A percentile compares a stretch with the other conserved stretches of the same genome.
phyloP scores from a whole-genome alignment of 2,888 invertebrate species.

The Zhengitettix transpicula region DNA sequence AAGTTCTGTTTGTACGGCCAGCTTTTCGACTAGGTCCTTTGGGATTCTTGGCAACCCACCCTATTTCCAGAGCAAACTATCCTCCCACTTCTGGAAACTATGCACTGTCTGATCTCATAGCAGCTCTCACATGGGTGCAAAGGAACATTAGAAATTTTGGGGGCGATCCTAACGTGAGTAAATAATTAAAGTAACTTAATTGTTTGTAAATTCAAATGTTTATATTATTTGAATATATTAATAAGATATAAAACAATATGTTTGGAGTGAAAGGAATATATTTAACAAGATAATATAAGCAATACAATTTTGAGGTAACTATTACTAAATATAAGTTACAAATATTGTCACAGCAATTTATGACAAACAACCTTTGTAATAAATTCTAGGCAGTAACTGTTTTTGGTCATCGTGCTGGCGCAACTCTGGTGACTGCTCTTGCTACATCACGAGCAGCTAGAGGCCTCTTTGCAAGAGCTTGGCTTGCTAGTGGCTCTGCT shows the following conservation, averaged over 20 bases:
- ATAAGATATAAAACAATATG: too few relatives aligned
- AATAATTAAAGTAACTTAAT: neutral
- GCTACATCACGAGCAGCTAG: slow-evolving; percentile 26
- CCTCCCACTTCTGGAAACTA: slow-evolving; percentile 72
- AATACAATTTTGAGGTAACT: too few relatives aligned
- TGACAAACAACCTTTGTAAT: too few relatives aligned
- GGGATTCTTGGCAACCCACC: slow-evolving; percentile 65
- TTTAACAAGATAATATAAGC: too few relatives aligned
- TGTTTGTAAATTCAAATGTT: too few relatives aligned
- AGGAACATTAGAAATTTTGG: slow-evolving; percentile 43
- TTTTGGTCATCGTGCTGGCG: slow-evolving; percentile 73
- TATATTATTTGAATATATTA: too few relatives aligned
- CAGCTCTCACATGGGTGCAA: slow-evolving; percentile 62
- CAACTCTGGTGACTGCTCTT: slow-evolving; percentile 63
- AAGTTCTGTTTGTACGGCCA: slow-evolving; percentile 72
- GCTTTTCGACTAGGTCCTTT: slow-evolving; percentile 66
- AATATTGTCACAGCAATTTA: too few relatives aligned
- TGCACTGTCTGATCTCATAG: slow-evolving; percentile 63
- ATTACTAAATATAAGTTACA: too few relatives aligned
- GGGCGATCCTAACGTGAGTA: neutral
- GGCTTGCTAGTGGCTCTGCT: slow-evolving; percentile 65
- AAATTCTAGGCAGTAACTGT: slow-evolving; percentile 50
- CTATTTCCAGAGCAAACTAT: slow-evolving; percentile 48
- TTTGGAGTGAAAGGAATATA: too few relatives aligned
- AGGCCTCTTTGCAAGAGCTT: slow-evolving; percentile 54